phyloP scores from a whole-genome alignment of 2,888 invertebrate species.

The Pachycephus smyrnensis region DNA sequence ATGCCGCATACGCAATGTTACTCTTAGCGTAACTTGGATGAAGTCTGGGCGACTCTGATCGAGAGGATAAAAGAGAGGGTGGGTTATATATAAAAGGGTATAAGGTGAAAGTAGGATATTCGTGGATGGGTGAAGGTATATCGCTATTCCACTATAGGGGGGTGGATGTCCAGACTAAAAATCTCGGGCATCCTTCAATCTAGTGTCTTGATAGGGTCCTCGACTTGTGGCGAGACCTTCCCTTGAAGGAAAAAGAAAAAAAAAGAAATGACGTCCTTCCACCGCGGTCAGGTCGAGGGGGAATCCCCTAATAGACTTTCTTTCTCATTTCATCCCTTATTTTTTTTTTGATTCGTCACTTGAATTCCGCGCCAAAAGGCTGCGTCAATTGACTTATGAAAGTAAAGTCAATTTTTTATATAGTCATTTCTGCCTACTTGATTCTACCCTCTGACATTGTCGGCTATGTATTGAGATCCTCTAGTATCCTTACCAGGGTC shows the following conservation, averaged over 20 bases:
- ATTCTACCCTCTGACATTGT: neutral
- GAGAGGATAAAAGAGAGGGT: neutral
- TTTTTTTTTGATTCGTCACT: neutral
- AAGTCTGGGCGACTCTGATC: neutral
- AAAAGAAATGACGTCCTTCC: neutral
- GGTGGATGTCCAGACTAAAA: neutral
- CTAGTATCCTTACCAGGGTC: neutral
- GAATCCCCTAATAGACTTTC: neutral
- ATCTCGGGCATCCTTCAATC: neutral
- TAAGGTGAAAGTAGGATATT: neutral
- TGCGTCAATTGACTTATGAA: neutral
- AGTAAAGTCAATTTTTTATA: neutral
- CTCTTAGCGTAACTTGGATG: constrained; percentile 12
- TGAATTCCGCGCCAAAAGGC: neutral
- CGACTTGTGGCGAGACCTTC: neutral
- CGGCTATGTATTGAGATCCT: neutral
- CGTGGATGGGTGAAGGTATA: neutral
- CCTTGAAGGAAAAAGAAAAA: neutral
- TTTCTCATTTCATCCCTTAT: neutral
- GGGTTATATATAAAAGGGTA: neutral
- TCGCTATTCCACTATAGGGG: neutral
- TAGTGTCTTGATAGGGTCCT: neutral
- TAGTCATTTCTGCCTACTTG: neutral
- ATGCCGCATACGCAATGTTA: constrained; percentile 24
- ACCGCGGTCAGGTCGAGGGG: neutral